phyloP scores from a whole-genome alignment of 2,888 invertebrate species.

The Synergus itoensis region DNA sequence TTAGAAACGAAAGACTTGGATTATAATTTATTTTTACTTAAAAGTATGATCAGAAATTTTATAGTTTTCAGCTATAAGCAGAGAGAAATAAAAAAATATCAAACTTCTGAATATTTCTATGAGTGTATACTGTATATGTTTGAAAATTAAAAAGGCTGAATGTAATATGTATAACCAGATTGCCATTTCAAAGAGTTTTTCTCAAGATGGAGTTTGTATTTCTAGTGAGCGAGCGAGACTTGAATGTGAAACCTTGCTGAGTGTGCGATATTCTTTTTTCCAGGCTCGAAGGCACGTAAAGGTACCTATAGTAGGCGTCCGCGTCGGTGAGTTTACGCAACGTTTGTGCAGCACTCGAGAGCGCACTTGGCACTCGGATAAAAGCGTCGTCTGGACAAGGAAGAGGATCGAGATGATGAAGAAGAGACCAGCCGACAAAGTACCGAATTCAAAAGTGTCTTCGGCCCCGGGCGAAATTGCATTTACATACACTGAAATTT shows the following conservation, averaged over 20 bases:
- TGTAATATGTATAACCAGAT: not conserved
- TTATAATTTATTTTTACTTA: too few species aligned
- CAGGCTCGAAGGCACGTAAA: not conserved
- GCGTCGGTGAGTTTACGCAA: conserved; percentile 15
- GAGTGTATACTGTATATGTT: too few species aligned
- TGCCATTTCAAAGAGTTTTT: not conserved
- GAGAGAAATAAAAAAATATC: too few species aligned
- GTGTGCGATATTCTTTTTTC: not conserved
- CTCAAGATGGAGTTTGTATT: not conserved
- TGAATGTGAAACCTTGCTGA: conserved; percentile 30
- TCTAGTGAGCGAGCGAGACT: not conserved
- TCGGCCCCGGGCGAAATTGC: not conserved
- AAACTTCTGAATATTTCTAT: too few species aligned
- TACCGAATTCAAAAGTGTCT: not conserved
- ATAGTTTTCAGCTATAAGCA: too few species aligned
- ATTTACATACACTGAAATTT: not conserved
- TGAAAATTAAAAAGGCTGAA: too few species aligned
- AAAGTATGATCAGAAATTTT: too few species aligned
- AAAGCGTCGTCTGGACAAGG: conserved; percentile 18
- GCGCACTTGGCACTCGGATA: conserved; percentile 28
- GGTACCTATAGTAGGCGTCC: not conserved
- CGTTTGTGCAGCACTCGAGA: conserved; percentile 5
- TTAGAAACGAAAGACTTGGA: too few species aligned
- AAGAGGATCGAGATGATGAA: conserved; percentile 5
- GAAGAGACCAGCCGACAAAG: not conserved